A percentile compares a stretch with the other conserved stretches of the same genome.
These are phyloP conservation scores for Nannoperca obscura DNA, from an alignment of 2,797 vertebrate genomes.

Conservation along the genomic window DNA sequence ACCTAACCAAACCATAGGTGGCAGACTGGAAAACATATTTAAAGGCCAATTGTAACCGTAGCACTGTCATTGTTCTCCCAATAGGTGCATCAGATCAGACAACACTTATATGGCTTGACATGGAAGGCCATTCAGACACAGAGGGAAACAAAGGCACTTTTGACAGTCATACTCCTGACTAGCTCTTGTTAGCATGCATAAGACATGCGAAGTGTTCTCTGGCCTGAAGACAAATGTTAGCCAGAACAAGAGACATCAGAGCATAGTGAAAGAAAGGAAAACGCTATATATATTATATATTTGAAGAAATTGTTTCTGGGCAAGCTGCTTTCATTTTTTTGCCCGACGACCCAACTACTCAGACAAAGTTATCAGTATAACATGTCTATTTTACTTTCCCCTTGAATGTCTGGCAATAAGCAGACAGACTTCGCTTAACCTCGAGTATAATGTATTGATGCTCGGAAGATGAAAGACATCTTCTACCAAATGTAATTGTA, in stretches of 20 bases:
- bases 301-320: conserved; percentile 26
- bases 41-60: neutral
- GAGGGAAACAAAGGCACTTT: conserved; percentile 8
- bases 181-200: conserved; percentile 47
- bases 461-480: conserved; percentile 30
- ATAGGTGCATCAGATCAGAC: neutral
- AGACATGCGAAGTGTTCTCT: conserved; percentile 28
- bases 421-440: conserved; percentile 47
- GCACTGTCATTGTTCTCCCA: neutral
- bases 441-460: conserved; percentile 40
- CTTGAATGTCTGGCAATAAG: conserved; percentile 50
- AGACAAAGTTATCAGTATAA: conserved; percentile 40
- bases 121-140: neutral
- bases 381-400: conserved; percentile 31
- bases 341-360: neutral
- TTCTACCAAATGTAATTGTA: conserved; percentile 36
- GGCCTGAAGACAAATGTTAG: conserved; percentile 45
- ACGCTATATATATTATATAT: conserved; percentile 42
- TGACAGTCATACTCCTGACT: neutral
- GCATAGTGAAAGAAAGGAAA: conserved; percentile 34
- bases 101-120: neutral
- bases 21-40: neutral
- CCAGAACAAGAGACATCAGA: conserved; percentile 42
- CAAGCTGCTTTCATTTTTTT: neutral
- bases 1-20: neutral